Base-by-base conservation (phyloP, 2,888 invertebrate species). In the Syrphus vitripennis region DNA sequence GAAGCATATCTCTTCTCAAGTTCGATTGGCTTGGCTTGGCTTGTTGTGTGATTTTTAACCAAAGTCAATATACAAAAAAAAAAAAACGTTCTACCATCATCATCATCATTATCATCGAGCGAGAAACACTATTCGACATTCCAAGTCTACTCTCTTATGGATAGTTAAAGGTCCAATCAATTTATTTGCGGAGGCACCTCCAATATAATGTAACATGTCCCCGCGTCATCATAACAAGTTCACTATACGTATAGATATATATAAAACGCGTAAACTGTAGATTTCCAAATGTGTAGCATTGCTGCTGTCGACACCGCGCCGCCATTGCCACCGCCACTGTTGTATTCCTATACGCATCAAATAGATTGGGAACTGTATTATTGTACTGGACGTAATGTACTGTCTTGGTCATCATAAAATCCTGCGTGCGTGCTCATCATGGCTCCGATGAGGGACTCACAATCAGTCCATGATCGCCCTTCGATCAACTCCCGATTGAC, bases 391-490 rank as follows among this genome's bases (percentile, higher is more conserved):
- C 65, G 81, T 86, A 86, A 81, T 84, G 71, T 40, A 84, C 71
- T 81, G 72, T 70, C 76, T 53, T 55, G 31, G 71, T 61, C 50
- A 80, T 83, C 72, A 79, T 79, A 74, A 82, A 67, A 67, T 74
- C 72, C 42, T 77, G 61, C 70, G 48, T 82, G 69, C 77, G 69
- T 82, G 74, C 77, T 57, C 69, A 53, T 57, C 69, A 53, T 3
- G 59, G 78, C 72, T 82, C 42, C 74, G 77, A n/a, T n/a, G n/a
- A 78, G 86, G 86, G 86, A 86, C 86, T 81, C 82, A 86, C 86
- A 82, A 86, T 86, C 86, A 86, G 81, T 86, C 86, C 34, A 26
- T 69, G 82, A 82, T 86, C 82, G 78, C 77, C 86, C 86, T 86
- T 82, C 86, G 72, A 82, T 86, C 82, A 77, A 77, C 77, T 72